These are phyloP conservation scores for Trichacis sp. DNA, from an alignment of 2,888 invertebrate species.

Conservation along the genomic window DNA sequence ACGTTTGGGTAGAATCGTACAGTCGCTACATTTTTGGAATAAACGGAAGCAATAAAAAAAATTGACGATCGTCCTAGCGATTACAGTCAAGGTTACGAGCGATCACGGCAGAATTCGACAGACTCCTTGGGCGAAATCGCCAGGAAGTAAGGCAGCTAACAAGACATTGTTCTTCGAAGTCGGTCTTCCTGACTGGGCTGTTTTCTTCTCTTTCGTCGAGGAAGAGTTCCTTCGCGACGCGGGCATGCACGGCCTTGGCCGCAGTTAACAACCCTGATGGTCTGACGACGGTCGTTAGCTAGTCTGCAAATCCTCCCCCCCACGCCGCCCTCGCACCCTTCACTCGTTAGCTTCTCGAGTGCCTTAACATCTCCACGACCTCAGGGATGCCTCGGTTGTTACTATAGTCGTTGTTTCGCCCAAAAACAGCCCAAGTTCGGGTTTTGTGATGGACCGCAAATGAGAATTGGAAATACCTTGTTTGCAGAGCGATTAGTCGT, in stretches of 20 bases:
- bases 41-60: no score
- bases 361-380: constrained; percentile 20
- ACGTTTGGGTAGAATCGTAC: no score
- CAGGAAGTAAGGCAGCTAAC: constrained; percentile 65
- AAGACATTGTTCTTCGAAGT: constrained; percentile 66
- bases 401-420: constrained; percentile 25
- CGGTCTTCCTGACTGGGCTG: constrained; percentile 49
- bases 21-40: no score
- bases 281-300: constrained; percentile 65
- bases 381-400: constrained; percentile 22
- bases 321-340: constrained; percentile 23
- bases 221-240: constrained; percentile 17
- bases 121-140: constrained; percentile 56
- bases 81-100: no score
- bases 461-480: constrained; percentile 1
- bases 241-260: constrained; percentile 46
- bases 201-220: constrained; percentile 22
- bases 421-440: constrained; percentile 17
- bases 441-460: constrained; percentile 14
- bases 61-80: no score
- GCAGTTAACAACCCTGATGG: constrained; percentile 63
- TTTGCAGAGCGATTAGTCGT: no score
- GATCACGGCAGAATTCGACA: no score
- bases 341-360: neutral
- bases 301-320: constrained; percentile 47